Percentiles rank a stretch among this genome's conserved stretches.
Conservation (phyloP, 2,888 invertebrate species). For the Synanthedon formicaeformis region DNA sequence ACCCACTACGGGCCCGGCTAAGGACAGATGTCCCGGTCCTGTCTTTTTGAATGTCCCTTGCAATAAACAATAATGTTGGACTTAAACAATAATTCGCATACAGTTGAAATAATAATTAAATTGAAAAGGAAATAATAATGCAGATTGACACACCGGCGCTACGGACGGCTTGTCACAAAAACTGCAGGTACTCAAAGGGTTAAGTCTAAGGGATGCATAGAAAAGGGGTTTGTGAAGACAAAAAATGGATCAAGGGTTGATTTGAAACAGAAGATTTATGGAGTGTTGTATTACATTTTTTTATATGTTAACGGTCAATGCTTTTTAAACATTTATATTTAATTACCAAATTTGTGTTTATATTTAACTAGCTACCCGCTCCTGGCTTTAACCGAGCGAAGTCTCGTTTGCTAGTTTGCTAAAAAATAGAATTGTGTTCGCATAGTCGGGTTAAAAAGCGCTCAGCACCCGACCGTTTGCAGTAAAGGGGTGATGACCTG, state of each 20-base stretch:
- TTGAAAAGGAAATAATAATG: conserved; percentile 38
- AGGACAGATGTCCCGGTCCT: too few species aligned
- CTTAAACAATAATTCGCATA: neutral
- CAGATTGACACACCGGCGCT: conserved; percentile 51
- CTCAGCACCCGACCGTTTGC: neutral
- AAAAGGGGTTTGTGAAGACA: conserved; percentile 21
- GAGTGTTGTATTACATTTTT: conserved; percentile 32
- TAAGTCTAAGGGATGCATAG: conserved; percentile 16
- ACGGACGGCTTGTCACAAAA: conserved; percentile 24
- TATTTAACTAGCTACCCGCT: too few species aligned
- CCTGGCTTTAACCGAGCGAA: too few species aligned
- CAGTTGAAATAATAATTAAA: conserved; percentile 34
- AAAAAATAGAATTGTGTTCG: neutral
- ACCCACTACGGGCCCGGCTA: too few species aligned
- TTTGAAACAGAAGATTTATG: conserved; percentile 34
- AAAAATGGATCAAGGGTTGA: conserved; percentile 45
- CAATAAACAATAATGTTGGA: neutral
- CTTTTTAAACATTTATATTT: neutral
- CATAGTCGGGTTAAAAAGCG: neutral
- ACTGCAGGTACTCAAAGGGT: conserved; percentile 64
- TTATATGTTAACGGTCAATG: conserved; percentile 29
- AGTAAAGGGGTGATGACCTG: conserved; percentile 37
- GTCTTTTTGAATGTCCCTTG: too few species aligned
- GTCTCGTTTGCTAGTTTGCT: too few species aligned
- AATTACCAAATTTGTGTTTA: too few species aligned